Evolutionary conservation across 2,888 invertebrate genomes (phyloP), one percentile per base, ranked within the genome.

Genomic region (Sphecodes monilicornis): DNA sequence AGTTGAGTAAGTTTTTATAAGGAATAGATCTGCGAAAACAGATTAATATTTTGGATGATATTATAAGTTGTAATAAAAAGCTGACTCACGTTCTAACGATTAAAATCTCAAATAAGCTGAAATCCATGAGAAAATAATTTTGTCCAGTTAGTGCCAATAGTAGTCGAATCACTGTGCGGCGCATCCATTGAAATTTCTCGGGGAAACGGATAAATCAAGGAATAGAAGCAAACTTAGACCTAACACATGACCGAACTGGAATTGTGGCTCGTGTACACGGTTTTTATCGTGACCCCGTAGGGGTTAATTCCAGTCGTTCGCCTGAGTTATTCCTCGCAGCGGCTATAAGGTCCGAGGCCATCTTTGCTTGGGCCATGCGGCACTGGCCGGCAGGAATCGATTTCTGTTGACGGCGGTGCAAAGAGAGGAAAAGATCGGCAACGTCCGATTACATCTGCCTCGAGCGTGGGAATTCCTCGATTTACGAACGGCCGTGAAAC

Each of bases 401-500:
- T 76, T 76, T 76, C 76, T 13, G 26, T 43, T 29, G 70, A 70
- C 43, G 70, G 1, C 29, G 43, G 16, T 11, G 75, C 22, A n/a
- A 26, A 60, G n/a, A 57, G 50, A 41, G 39, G 43, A 57, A 69
- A 79, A 46, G 76, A 73, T 46, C 57, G 69, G 54, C 26, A 76
- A 75, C 66, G 71, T 71, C 72, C 82, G 74, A 85, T 75, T 74
- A 70, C 77, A 78, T 60, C 74, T 79, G 79, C 60, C 84, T 60
- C 69, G 81, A 81, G 76, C 71, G 72, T 60, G 60, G 64, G 64
- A 79, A 85, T 80, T 72, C 75, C 64, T 85, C 76, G 87, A 90
- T 88, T 88, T 90, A 90, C 84, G 76, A 87, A 84, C 66, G 50
- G 54, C 46, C 57, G 46, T 43, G 64, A 46, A 78, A 78, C 72